Evolutionary conservation across 1,140 invertebrate species (phyloP), one percentile per base, ranked within the genome.

Genomic region (Lethrus apterus): DNA sequence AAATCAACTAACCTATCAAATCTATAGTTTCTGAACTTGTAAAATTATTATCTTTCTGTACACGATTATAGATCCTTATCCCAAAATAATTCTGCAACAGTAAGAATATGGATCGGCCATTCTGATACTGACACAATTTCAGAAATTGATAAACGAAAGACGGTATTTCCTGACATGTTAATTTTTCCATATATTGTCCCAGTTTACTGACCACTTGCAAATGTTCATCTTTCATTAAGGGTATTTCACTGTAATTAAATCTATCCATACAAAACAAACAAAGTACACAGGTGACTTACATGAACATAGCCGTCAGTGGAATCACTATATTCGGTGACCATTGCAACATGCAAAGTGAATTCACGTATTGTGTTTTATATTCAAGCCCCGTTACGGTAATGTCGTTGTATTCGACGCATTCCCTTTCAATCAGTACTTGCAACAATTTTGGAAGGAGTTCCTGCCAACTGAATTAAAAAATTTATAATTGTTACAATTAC

Each of bases 21-120:
- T 71, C 68, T 5, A 69, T 56, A n/a, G 55, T 63, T 19, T 52
- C 55, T 4, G 57, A 55, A 44, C 48, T 52, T 8, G n/a, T n/a
- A n/a, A n/a, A n/a, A n/a, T 9, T 10, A 15, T 56, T 46, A 33
- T 3, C 8, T 45, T 20, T 46, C 17, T 14, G 33, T 10, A 31
- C 13, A 38, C 23, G 41, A 18, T 17, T 62, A 45, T 73, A 71
- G 34, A 68, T 66, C 51, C 63, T 61, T 9, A 62, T 56, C 38
- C 64, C 59, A 47, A 73, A 73, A 48, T 72, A 72, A 36, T 67
- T 59, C 38, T 73, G 67, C 23, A 73, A 44, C 7, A 60, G 63
- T 20, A 71, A 44, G 34, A 72, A 50, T 56, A 62, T 46, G 55
- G 57, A 10, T 51, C 48, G 26, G 58, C 62, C 19, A 55, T 68